These are phyloP conservation scores for Eriocheir sinensis DNA, from an alignment of 1,140 invertebrate genomes.

Conservation along the genomic window DNA sequence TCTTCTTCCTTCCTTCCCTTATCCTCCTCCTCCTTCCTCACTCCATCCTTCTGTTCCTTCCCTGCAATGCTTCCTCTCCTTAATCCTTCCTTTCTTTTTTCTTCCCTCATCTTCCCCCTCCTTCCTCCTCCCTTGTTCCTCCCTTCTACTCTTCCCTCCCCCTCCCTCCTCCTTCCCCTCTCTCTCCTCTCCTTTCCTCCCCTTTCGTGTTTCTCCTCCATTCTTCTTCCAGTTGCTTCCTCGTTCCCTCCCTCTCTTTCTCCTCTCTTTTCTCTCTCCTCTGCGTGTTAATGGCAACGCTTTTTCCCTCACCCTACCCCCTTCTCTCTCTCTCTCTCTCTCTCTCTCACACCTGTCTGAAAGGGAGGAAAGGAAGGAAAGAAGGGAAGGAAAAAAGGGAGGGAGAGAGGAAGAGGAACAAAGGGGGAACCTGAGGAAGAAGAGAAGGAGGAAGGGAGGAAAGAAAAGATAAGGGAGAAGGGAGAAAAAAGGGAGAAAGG, in stretches of 20 bases:
- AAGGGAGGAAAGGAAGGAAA: background rate
- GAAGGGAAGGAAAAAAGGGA: background rate
- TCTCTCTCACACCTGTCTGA: no score
- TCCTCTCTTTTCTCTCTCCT: slow-evolving; percentile 5
- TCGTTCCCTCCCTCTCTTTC: background rate
- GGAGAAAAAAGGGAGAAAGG: background rate
- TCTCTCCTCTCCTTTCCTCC: background rate
- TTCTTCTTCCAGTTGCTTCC: no score
- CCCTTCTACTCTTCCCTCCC: background rate
- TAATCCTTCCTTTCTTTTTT: slow-evolving; percentile 44
- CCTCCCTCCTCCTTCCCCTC: background rate
- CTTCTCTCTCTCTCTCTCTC: slow-evolving; percentile 9
- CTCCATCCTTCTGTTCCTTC: no score
- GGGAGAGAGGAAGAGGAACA: background rate
- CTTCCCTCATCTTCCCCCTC: slow-evolving; percentile 37
- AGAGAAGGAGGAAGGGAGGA: slow-evolving; percentile 19
- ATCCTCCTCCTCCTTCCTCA: no score
- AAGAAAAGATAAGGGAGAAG: background rate
- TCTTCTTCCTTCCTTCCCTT: no score
- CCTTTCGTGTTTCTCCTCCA: background rate
- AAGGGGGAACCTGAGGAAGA: background rate
- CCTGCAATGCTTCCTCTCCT: background rate
- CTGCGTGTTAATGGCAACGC: no score
- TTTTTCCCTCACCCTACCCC: background rate
- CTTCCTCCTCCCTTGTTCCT: background rate